phyloP scores from a whole-genome alignment of 2,888 invertebrate genomes.

The Disparrhopalites patrizii region DNA sequence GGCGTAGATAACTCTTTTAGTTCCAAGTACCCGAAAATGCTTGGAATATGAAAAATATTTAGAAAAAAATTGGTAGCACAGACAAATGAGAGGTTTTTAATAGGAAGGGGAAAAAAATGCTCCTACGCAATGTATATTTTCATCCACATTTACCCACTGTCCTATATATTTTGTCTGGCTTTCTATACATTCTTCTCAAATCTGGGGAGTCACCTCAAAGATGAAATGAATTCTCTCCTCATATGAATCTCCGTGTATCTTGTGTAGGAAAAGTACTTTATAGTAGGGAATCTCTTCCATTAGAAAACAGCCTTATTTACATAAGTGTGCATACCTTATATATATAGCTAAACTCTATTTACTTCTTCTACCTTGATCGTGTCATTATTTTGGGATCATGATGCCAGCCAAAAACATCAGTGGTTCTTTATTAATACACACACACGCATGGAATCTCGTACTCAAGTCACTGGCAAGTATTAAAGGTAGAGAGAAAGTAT shows the following conservation, averaged over 20 bases:
- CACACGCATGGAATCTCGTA: too few species aligned
- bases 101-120: background rate
- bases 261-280: slow-evolving; percentile 1
- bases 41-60: background rate
- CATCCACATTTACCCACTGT: slow-evolving; percentile 2
- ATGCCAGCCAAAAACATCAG: slow-evolving; percentile 7
- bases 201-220: background rate
- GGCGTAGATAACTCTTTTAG: too few species aligned
- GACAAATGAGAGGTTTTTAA: background rate
- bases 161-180: background rate
- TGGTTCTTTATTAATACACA: too few species aligned
- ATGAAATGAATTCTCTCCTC: slow-evolving; percentile 3
- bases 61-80: background rate
- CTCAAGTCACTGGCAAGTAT: too few species aligned
- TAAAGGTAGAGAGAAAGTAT: too few species aligned
- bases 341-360: too few species aligned
- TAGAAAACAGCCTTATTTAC: too few species aligned
- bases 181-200: background rate
- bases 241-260: too few species aligned
- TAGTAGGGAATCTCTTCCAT: too few species aligned
- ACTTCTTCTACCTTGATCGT: too few species aligned
- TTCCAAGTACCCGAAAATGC: background rate
- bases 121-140: slow-evolving; percentile 3
- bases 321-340: too few species aligned
- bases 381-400: slow-evolving; percentile 2